Percentiles rank a stretch among this genome's conserved stretches.
phyloP scores from a whole-genome alignment of 1,140 invertebrate species.

The Hylyphantes graminicola region DNA sequence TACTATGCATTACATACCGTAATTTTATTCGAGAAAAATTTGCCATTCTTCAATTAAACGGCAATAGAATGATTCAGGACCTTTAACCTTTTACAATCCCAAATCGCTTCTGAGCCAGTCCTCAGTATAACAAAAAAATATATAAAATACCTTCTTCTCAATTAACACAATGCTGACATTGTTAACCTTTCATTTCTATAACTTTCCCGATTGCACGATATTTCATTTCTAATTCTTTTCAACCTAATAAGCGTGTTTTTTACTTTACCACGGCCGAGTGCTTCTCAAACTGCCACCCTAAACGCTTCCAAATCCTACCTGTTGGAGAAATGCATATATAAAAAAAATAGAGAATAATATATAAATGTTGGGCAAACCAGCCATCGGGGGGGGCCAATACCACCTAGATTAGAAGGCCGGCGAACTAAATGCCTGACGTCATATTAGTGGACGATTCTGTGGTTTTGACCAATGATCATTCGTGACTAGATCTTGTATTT shows the following conservation, averaged over 20 bases:
- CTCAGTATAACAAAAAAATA: too few relatives aligned
- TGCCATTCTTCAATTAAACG: too few relatives aligned
- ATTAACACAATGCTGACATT: conserved; percentile 10
- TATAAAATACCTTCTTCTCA: not conserved
- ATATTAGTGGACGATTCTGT: too few relatives aligned
- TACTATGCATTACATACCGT: too few relatives aligned
- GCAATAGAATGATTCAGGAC: too few relatives aligned
- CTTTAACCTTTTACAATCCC: too few relatives aligned
- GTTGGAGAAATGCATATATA: conserved; percentile 18
- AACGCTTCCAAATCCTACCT: conserved; percentile 10
- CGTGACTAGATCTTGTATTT: too few relatives aligned
- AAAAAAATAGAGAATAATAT: conserved; percentile 11
- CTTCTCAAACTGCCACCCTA: conserved; percentile 18
- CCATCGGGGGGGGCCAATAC: conserved; percentile 32
- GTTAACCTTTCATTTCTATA: conserved; percentile 19
- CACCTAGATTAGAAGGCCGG: too few relatives aligned
- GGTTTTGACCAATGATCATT: too few relatives aligned
- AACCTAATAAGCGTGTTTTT: conserved; percentile 1
- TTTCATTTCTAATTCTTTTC: conserved; percentile 13
- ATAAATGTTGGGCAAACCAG: conserved; percentile 9
- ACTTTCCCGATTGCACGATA: conserved; percentile 26
- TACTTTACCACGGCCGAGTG: conserved; percentile 8
- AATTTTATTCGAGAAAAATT: too few relatives aligned
- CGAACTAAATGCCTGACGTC: too few relatives aligned
- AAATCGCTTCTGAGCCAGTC: too few relatives aligned